phyloP scores from a whole-genome alignment of 1,140 invertebrate species.

The Platorchestia sp. region DNA sequence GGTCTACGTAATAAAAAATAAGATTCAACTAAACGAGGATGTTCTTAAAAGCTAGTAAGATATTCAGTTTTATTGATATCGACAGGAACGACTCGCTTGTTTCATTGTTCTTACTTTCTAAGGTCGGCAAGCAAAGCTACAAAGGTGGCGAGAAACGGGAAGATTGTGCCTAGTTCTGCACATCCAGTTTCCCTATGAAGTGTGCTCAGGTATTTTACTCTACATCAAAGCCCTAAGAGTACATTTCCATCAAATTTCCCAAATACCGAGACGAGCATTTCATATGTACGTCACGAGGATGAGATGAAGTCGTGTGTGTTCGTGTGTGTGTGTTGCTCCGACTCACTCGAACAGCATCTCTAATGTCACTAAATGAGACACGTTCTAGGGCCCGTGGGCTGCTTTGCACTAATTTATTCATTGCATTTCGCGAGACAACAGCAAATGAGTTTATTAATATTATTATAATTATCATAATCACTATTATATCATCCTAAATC shows the following conservation, averaged over 20 bases:
- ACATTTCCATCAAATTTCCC: not conserved
- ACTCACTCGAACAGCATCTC: not conserved
- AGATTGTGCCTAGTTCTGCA: not conserved
- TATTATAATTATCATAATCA: constrained; percentile 35
- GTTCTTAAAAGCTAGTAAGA: not conserved
- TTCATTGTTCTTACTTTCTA: not conserved
- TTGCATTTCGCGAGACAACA: constrained; percentile 47
- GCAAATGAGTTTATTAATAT: constrained; percentile 29
- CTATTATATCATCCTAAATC: not conserved
- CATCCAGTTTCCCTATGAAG: not conserved
- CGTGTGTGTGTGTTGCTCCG: not conserved
- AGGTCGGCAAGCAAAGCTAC: not conserved
- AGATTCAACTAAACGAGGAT: not conserved
- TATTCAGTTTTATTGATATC: not conserved
- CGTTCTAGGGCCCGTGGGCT: not conserved
- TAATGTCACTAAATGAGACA: not conserved
- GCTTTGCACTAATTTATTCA: not conserved
- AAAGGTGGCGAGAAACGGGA: not conserved
- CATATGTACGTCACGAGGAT: not conserved
- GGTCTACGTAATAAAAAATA: not conserved
- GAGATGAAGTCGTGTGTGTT: not conserved
- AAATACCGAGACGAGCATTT: not conserved
- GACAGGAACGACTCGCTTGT: not conserved
- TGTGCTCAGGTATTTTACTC: not conserved
- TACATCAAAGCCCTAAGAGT: not conserved